Percentiles rank a stretch among this genome's conserved stretches.
Evolutionary conservation across 2,888 invertebrate species (phyloP).

Genomic region (Miltochrista miniata): DNA sequence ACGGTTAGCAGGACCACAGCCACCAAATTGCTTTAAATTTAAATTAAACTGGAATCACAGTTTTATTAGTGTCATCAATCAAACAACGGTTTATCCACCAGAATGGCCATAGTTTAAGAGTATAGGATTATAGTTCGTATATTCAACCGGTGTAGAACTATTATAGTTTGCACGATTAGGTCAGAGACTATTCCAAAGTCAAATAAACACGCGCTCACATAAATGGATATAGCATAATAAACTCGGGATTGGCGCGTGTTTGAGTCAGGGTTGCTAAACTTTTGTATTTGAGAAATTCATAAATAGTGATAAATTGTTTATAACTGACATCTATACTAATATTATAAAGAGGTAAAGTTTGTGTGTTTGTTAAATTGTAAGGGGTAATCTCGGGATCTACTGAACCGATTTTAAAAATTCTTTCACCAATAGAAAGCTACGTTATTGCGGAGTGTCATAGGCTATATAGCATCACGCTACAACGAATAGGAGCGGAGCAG

Average conservation of each 20-base stretch:
- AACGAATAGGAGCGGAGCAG: no score
- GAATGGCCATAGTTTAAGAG: constrained; percentile 39
- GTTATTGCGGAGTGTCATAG: no score
- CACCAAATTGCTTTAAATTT: constrained; percentile 81
- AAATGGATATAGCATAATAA: constrained; percentile 75
- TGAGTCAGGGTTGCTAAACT: constrained; percentile 48
- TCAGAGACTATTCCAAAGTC: constrained; percentile 67
- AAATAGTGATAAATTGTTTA: neutral
- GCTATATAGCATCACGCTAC: no score
- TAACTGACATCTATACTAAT: no score
- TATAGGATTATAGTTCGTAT: constrained; percentile 59
- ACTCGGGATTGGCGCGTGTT: constrained; percentile 73
- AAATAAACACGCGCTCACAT: constrained; percentile 78
- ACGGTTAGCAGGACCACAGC: constrained; percentile 73
- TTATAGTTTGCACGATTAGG: constrained; percentile 46
- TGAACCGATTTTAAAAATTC: no score
- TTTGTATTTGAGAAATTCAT: constrained; percentile 2
- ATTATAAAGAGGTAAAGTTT: no score
- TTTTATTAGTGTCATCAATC: constrained; percentile 83
- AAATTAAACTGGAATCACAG: constrained; percentile 83
- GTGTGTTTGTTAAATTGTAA: no score
- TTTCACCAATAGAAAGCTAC: no score
- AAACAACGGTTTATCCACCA: constrained; percentile 70
- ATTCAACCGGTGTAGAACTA: constrained; percentile 42
- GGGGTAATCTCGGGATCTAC: no score